A percentile compares a stretch with the other conserved stretches of the same genome.
phyloP scores from a whole-genome alignment of 2,113 vertebrate genomes.

The Eolophus roseicapilla region DNA sequence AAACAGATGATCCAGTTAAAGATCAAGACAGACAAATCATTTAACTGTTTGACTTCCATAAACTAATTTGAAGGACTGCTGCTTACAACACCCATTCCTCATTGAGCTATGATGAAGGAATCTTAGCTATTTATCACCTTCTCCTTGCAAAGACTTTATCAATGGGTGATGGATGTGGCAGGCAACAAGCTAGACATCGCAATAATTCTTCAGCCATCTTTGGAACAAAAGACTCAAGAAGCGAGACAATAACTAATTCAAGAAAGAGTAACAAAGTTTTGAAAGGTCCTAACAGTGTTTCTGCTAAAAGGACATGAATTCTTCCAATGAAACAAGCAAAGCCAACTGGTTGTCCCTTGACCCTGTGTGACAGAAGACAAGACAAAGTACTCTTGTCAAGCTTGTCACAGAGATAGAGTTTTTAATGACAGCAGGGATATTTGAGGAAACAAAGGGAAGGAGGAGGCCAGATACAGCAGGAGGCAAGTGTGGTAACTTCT shows the following conservation, averaged over 20 bases:
- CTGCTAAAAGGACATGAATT: constrained; percentile 6
- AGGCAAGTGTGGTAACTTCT: constrained; percentile 34
- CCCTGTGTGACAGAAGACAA: not conserved
- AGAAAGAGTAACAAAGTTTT: constrained; percentile 25
- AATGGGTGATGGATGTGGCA: not conserved
- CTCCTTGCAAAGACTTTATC: not conserved
- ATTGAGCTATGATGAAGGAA: constrained; percentile 7
- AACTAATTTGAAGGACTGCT: not conserved
- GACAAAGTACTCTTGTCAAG: constrained; percentile 26
- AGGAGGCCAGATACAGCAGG: not conserved
- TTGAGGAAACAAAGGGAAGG: constrained; percentile 23
- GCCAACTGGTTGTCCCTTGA: constrained; percentile 13
- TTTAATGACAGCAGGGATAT: not conserved
- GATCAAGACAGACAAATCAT: not conserved
- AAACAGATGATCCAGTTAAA: not conserved
- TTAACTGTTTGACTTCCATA: not conserved
- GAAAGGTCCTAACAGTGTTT: constrained; percentile 15
- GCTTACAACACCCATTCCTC: not conserved
- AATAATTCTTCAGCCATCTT: not conserved
- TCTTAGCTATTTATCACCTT: constrained; percentile 6
- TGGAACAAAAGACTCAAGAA: constrained; percentile 5
- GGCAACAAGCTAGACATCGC: not conserved
- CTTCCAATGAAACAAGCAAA: not conserved
- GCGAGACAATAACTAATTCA: not conserved
- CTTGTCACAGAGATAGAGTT: not conserved